Evolutionary conservation across 1,140 invertebrate genomes (phyloP).

Genomic region (Ganaspis sp.): DNA sequence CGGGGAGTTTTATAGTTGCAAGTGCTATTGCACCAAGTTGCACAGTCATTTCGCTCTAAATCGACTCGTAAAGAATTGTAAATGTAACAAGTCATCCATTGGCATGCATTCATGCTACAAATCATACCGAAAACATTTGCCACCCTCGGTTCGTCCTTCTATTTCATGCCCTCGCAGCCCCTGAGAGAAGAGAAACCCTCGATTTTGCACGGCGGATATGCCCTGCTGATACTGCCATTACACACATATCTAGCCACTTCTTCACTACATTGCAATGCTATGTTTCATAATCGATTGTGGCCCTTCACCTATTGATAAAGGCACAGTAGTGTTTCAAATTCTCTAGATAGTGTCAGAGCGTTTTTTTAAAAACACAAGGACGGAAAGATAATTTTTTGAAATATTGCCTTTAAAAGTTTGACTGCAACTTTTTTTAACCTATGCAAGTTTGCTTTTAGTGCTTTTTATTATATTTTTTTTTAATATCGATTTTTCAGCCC

Average conservation of each 20-base stretch:
- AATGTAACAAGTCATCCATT: conserved; percentile 28
- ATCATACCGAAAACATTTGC: conserved; percentile 45
- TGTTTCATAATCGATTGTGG: conserved; percentile 9
- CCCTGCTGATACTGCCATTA: conserved; percentile 36
- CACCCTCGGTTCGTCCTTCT: conserved; percentile 36
- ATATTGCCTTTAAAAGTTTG: neutral
- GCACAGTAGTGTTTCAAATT: neutral
- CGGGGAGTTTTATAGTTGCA: neutral
- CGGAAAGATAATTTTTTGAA: neutral
- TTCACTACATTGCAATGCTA: conserved; percentile 12
- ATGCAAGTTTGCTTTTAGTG: too few relatives aligned
- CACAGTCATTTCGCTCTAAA: conserved; percentile 24
- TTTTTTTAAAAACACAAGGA: neutral
- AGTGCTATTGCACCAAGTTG: conserved; percentile 21
- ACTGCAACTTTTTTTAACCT: too few relatives aligned
- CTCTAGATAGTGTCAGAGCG: neutral
- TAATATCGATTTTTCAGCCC: too few relatives aligned
- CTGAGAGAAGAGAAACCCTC: conserved; percentile 42
- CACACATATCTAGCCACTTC: conserved; percentile 21
- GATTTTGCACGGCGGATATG: conserved; percentile 43
- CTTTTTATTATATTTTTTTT: too few relatives aligned
- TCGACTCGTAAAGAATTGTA: conserved; percentile 34
- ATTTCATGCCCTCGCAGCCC: conserved; percentile 31
- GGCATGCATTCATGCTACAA: conserved; percentile 38
- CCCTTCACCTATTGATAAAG: conserved; percentile 4